phyloP scores from a whole-genome alignment of 1,140 invertebrate species.

The Drosophila mojavensis region DNA sequence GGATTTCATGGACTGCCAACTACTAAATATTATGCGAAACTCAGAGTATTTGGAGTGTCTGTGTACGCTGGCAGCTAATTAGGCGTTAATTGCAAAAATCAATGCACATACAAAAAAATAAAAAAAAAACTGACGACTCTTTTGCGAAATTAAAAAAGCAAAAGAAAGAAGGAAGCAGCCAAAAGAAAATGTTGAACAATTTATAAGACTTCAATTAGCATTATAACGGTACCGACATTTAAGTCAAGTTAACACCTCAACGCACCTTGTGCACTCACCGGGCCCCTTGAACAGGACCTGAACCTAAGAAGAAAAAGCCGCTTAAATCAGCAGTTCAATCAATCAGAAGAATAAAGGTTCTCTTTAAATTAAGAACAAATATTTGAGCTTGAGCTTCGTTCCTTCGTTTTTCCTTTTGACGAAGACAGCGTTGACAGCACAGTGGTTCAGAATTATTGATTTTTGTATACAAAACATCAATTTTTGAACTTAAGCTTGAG shows the following conservation, averaged over 20 bases:
- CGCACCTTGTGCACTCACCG: conserved; percentile 24
- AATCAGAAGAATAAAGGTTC: conserved; percentile 68
- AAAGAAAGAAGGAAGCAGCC: not conserved
- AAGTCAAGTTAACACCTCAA: conserved; percentile 72
- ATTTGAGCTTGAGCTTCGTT: not conserved
- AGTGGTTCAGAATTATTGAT: conserved; percentile 10
- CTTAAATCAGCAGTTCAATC: conserved; percentile 80
- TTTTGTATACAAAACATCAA: too few relatives aligned
- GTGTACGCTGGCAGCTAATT: conserved; percentile 51
- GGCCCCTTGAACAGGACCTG: conserved; percentile 14
- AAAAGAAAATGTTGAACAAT: conserved; percentile 30
- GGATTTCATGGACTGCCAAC: not conserved
- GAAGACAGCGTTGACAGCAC: conserved; percentile 28
- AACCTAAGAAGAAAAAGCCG: conserved; percentile 49
- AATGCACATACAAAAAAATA: conserved; percentile 42
- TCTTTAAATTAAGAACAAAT: conserved; percentile 66
- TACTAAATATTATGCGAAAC: conserved; percentile 33
- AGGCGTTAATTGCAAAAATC: conserved; percentile 72
- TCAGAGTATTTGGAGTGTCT: not conserved
- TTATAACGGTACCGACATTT: conserved; percentile 65
- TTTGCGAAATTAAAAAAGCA: too few relatives aligned
- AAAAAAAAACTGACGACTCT: conserved; percentile 20
- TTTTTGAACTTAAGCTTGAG: too few relatives aligned
- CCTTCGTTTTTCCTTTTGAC: conserved; percentile 19
- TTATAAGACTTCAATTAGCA: conserved; percentile 73